phyloP scores from a whole-genome alignment of 2,797 vertebrate species.

The Scolopax rusticola region DNA sequence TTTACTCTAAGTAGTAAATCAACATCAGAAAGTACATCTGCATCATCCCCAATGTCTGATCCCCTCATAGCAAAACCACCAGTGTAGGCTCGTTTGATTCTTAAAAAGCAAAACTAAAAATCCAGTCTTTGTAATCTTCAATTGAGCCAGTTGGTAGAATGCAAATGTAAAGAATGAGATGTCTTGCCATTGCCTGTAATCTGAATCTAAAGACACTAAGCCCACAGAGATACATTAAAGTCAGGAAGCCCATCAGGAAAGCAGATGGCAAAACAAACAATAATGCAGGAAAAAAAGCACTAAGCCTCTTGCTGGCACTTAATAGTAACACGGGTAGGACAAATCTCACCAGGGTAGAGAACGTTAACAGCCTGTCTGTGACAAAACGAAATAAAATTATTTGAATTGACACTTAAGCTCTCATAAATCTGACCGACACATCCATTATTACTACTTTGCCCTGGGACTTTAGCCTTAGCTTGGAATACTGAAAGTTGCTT shows the following conservation, averaged over 20 bases:
- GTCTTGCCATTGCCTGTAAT: slow-evolving; percentile 26
- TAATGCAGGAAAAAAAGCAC: neutral
- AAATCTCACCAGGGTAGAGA: slow-evolving; percentile 28
- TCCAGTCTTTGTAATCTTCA: slow-evolving; percentile 29
- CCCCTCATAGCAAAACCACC: neutral
- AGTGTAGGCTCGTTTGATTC: neutral
- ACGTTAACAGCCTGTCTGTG: neutral
- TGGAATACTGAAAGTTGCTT: neutral
- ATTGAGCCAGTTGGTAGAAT: neutral
- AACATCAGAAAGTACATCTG: slow-evolving; percentile 1
- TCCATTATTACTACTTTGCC: neutral
- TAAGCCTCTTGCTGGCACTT: slow-evolving; percentile 33
- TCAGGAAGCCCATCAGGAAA: slow-evolving; percentile 1
- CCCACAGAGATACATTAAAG: slow-evolving; percentile 44
- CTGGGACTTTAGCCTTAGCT: neutral
- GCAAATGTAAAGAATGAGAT: slow-evolving; percentile 25
- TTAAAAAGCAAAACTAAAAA: slow-evolving; percentile 51
- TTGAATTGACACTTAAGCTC: neutral
- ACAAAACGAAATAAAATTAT: slow-evolving; percentile 41
- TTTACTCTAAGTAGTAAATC: neutral
- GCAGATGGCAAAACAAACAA: slow-evolving; percentile 65
- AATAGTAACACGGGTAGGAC: slow-evolving; percentile 16
- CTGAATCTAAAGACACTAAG: slow-evolving; percentile 45
- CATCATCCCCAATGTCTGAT: neutral
- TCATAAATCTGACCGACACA: neutral